Evolutionary conservation across 2,113 vertebrate genomes (phyloP).

Genomic region (Podarcis cretensis): DNA sequence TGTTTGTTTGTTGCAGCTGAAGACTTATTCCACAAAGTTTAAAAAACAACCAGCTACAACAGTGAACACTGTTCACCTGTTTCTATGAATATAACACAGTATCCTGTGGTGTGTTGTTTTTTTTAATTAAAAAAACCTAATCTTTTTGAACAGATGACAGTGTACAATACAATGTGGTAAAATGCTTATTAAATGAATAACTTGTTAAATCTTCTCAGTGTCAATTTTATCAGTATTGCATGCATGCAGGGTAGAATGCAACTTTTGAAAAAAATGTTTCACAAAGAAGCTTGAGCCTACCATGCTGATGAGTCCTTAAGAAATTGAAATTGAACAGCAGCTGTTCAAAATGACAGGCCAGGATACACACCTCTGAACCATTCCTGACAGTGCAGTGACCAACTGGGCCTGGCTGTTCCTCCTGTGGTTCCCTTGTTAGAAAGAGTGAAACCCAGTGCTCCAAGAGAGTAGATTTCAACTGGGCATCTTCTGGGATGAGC

Average conservation of each 20-base stretch:
- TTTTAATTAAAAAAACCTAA: constrained; percentile 72
- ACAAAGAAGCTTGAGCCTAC: neutral
- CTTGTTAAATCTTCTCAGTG: constrained; percentile 78
- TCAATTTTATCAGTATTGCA: constrained; percentile 66
- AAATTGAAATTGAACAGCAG: neutral
- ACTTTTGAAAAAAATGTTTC: too few relatives aligned
- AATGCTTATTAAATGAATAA: constrained; percentile 81
- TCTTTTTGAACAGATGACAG: constrained; percentile 79
- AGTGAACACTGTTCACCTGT: constrained; percentile 63
- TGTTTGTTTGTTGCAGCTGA: constrained; percentile 60
- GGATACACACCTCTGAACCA: neutral
- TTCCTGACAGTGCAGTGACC: neutral
- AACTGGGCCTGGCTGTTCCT: neutral
- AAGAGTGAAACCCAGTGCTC: neutral
- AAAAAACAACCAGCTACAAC: constrained; percentile 56
- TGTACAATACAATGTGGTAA: constrained; percentile 81
- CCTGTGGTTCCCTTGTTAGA: neutral
- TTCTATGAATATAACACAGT: constrained; percentile 76
- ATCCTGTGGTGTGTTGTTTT: constrained; percentile 60
- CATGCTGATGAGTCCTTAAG: neutral
- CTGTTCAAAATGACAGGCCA: neutral
- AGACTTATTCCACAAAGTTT: constrained; percentile 69
- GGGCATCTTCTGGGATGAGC: neutral
- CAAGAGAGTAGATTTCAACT: neutral
- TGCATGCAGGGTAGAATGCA: neutral